Evolutionary conservation across 2,797 vertebrate species (phyloP), one percentile per base, ranked within the genome.

Genomic region (Lithobates pipiens): DNA sequence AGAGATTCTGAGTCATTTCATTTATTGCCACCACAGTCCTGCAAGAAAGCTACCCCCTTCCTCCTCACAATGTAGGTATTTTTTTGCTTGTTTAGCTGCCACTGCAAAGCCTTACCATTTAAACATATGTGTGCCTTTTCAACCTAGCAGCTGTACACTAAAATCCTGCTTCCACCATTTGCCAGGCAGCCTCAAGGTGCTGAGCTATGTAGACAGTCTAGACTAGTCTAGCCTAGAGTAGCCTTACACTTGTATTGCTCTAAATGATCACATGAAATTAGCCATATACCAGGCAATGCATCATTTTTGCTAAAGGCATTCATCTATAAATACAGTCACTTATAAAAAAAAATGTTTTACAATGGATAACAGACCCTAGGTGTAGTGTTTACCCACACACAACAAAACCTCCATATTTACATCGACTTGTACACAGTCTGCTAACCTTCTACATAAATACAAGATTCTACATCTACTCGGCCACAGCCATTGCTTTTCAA

Each of bases 1-100:
- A 95, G 93, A 93, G 93, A 95, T 94, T 93, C 93, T 94, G 94
- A 95, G 93, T 95, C 93, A 94, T 95, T 95, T 95, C 93, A 94
- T 95, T 94, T 95, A 95, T 95, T 94, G 93, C 94, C 94, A 91
- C 93, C 93, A 94, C 94, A 93, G 94, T 94, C 93, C 94, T 94
- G 95, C 94, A 92, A 95, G 94, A 91, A 95, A 94, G 94, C 94
- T 93, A 94, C 93, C 94, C 93, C 86, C 86, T 92, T 95, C 92
- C 89, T 93, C 93, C 94, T 94, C 94, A 94, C 95, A 95, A 92
- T 95, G 94, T 93, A 94, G 93, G 95, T 93, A 95, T 94, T 39
- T 94, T 94, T 94, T 94, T 95, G 94, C 94, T 93, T 93, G 93
- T 95, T 93, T 93, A 93, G 92, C 91, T 93, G 94, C 91, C 91